These are phyloP conservation scores for Phrynocephalus guinanensis DNA, from an alignment of 2,797 vertebrate genomes.

Conservation along the genomic window DNA sequence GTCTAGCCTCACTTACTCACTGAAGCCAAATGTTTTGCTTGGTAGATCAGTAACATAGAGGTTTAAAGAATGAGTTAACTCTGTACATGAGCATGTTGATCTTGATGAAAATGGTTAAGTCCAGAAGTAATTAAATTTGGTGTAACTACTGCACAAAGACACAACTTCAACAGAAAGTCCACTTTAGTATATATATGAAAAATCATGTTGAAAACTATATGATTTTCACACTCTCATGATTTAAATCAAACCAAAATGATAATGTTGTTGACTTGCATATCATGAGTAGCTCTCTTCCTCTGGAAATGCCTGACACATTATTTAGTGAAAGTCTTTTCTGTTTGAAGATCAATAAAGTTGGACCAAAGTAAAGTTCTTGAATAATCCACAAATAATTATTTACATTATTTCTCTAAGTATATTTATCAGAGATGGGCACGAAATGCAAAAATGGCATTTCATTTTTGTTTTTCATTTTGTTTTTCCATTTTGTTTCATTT, in stretches of 20 bases:
- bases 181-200: neutral
- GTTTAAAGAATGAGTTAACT: neutral
- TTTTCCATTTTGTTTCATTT: no score
- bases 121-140: no score
- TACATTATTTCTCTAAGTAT: neutral
- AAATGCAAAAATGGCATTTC: no score
- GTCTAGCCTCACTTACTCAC: neutral
- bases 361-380: neutral
- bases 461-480: neutral
- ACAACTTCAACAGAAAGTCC: neutral
- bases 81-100: neutral
- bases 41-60: neutral
- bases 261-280: neutral
- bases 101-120: no score
- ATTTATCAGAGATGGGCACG: neutral
- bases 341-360: neutral
- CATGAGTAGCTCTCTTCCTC: neutral
- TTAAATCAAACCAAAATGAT: neutral
- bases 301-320: neutral
- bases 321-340: neutral
- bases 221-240: neutral
- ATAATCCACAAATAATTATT: neutral
- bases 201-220: neutral
- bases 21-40: slow-evolving; percentile 3
- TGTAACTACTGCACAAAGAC: neutral